phyloP scores from a whole-genome alignment of 2,888 invertebrate species.

The Zootermopsis nevadensis region DNA sequence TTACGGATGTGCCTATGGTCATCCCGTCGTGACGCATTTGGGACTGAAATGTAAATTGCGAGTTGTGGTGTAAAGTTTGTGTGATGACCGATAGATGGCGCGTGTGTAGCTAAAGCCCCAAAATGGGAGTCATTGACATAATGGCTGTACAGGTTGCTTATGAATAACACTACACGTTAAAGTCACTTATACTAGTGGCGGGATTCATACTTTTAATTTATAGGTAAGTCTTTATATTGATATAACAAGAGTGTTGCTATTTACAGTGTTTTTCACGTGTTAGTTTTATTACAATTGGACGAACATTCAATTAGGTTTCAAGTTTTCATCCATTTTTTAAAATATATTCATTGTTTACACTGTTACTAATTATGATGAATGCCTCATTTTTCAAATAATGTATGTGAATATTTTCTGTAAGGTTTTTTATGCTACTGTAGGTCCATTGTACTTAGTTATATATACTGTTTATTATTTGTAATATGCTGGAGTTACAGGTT shows the following conservation, averaged over 20 bases:
- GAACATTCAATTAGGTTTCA: slow-evolving; percentile 23
- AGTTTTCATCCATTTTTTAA: slow-evolving; percentile 42
- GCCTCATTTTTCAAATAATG: background rate
- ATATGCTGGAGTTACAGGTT: background rate
- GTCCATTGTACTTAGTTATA: background rate
- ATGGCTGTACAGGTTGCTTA: slow-evolving; percentile 55
- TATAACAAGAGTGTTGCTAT: background rate
- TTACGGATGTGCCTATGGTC: background rate
- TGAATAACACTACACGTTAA: slow-evolving; percentile 47
- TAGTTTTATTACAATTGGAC: too few relatives aligned
- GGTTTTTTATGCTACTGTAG: background rate
- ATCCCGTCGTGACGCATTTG: background rate
- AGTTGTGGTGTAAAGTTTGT: slow-evolving; percentile 39
- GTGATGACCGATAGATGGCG: slow-evolving; percentile 49
- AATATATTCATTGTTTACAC: slow-evolving; percentile 45
- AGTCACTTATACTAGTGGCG: slow-evolving; percentile 21
- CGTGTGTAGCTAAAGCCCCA: slow-evolving; percentile 50
- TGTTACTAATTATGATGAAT: background rate
- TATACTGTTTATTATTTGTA: background rate
- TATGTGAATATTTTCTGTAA: background rate
- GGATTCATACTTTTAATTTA: slow-evolving; percentile 21
- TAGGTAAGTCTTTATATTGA: slow-evolving; percentile 5
- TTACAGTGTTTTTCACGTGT: background rate
- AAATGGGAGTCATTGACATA: slow-evolving; percentile 57
- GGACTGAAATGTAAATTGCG: slow-evolving; percentile 1